phyloP scores from a whole-genome alignment of 2,888 invertebrate genomes.

The Erebia aethiops region DNA sequence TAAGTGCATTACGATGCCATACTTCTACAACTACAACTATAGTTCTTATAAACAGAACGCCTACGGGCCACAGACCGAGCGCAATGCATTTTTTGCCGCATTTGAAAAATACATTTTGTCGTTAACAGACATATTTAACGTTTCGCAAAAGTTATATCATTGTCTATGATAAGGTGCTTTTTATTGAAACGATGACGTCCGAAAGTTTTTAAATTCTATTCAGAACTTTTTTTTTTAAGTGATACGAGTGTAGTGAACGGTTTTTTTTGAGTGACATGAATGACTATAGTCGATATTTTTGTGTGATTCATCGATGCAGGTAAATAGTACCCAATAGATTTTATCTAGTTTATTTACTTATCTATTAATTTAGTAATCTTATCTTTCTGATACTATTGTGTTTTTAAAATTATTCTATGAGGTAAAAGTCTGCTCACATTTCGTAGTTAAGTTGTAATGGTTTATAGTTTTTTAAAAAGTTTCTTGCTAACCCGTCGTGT shows the following conservation, averaged over 20 bases:
- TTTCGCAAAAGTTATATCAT: slow-evolving; percentile 29
- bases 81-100: slow-evolving; percentile 79
- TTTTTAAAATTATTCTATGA: background rate
- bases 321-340: slow-evolving; percentile 46
- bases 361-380: slow-evolving; percentile 7
- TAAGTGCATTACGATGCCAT: slow-evolving; percentile 78
- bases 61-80: slow-evolving; percentile 67
- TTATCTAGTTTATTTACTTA: slow-evolving; percentile 7
- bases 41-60: slow-evolving; percentile 72
- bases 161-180: slow-evolving; percentile 30
- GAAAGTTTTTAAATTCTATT: slow-evolving; percentile 9
- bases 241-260: slow-evolving; percentile 48
- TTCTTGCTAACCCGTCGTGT: slow-evolving; percentile 19
- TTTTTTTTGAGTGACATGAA: slow-evolving; percentile 53
- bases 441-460: background rate
- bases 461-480: background rate
- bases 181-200: slow-evolving; percentile 40
- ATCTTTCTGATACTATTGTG: slow-evolving; percentile 9
- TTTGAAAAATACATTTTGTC: slow-evolving; percentile 82
- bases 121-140: slow-evolving; percentile 76
- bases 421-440: background rate
- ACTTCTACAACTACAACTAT: slow-evolving; percentile 60
- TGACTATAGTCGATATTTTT: slow-evolving; percentile 49
- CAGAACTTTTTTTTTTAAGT: slow-evolving; percentile 40
- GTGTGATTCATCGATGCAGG: slow-evolving; percentile 68